A percentile compares a stretch with the other conserved stretches of the same genome.
Conservation (phyloP, 2,113 vertebrate genomes). For the Actenoides hombroni region DNA sequence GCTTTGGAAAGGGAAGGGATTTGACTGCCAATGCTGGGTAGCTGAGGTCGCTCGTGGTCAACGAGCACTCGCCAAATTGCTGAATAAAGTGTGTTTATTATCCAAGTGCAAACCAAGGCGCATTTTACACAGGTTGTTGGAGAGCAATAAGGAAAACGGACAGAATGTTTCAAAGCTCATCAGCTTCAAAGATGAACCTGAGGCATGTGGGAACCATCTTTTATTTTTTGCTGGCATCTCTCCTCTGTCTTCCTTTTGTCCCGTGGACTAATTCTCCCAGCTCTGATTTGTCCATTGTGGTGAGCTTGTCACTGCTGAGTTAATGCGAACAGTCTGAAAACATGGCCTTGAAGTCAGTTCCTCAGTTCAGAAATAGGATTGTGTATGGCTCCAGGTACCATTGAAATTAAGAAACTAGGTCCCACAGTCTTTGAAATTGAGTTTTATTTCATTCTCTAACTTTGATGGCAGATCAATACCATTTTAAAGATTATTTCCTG, state of each 20-base stretch:
- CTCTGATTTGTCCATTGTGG: neutral
- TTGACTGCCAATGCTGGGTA: neutral
- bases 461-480: neutral
- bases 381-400: neutral
- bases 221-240: neutral
- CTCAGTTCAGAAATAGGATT: neutral
- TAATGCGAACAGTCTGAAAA: neutral
- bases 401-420: neutral
- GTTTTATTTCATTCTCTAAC: neutral
- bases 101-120: neutral
- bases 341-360: neutral
- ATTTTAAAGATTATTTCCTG: neutral
- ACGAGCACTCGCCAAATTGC: neutral
- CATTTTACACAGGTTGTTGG: neutral
- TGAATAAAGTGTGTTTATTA: neutral
- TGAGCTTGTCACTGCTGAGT: neutral
- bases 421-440: neutral
- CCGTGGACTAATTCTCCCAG: neutral
- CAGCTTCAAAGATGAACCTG: constrained; percentile 17
- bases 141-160: neutral
- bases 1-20: neutral
- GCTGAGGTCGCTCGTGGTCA: neutral
- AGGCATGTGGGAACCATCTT: neutral
- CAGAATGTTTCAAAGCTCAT: neutral
- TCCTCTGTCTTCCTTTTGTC: neutral